These are phyloP conservation scores for Arizona elegans DNA, from an alignment of 2,113 vertebrate species.

Conservation along the genomic window DNA sequence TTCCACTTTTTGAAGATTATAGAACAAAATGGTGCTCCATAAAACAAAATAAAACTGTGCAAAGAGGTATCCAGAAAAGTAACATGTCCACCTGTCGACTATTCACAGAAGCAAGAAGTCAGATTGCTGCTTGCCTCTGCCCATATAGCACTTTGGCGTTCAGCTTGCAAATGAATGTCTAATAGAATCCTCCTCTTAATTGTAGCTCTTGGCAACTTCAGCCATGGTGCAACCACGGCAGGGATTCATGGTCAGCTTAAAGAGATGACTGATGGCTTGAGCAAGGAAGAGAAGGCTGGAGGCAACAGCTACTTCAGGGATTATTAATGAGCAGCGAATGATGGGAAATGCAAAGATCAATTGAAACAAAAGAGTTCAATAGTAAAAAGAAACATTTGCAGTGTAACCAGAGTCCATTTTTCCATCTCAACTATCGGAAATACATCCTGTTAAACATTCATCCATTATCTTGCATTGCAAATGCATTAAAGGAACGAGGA, in stretches of 20 bases:
- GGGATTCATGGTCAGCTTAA: constrained; percentile 4
- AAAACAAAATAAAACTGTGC: background rate
- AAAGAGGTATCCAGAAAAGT: background rate
- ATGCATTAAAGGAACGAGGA: constrained; percentile 69
- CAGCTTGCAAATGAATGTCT: background rate
- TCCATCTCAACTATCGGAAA: constrained; percentile 63
- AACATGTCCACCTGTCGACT: background rate
- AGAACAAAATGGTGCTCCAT: background rate
- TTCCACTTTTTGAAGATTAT: background rate
- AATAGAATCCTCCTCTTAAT: background rate
- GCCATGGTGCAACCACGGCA: constrained; percentile 17
- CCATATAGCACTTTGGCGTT: background rate
- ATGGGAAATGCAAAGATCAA: constrained; percentile 66
- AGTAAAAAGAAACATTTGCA: constrained; percentile 57
- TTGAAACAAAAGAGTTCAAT: constrained; percentile 66
- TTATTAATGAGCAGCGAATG: constrained; percentile 65
- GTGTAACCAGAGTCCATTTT: constrained; percentile 67
- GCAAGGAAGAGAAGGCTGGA: constrained; percentile 39
- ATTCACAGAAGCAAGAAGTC: background rate
- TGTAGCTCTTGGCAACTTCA: background rate
- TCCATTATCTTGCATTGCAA: constrained; percentile 68
- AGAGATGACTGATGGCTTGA: constrained; percentile 14
- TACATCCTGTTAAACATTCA: constrained; percentile 68
- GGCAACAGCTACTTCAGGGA: constrained; percentile 63
- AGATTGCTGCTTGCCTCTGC: background rate